These are phyloP conservation scores for Hippopotamus amphibius DNA, from an alignment of 2,113 vertebrate species.

Conservation along the genomic window DNA sequence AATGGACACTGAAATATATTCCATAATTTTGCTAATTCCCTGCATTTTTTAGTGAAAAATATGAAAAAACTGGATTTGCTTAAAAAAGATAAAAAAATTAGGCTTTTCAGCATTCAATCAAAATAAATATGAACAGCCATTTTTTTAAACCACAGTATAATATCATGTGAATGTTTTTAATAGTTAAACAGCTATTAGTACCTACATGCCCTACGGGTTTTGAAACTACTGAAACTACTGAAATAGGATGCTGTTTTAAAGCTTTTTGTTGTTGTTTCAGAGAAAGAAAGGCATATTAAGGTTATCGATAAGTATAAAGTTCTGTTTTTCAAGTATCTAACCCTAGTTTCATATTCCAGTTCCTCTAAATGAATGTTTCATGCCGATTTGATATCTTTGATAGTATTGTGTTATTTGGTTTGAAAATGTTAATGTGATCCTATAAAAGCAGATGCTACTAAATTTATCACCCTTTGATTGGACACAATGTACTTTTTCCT, in stretches of 20 bases:
- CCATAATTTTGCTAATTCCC: not conserved
- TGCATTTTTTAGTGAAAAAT: not conserved
- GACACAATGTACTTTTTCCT: not conserved
- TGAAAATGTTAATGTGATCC: not conserved
- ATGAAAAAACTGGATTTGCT: not conserved
- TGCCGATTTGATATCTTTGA: not conserved
- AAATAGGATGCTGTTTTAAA: not conserved
- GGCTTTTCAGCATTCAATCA: not conserved
- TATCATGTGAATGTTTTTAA: not conserved
- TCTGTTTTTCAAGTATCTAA: not conserved
- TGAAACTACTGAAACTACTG: not conserved
- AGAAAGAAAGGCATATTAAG: not conserved
- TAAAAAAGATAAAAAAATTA: conserved; percentile 18
- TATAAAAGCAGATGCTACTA: not conserved
- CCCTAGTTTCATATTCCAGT: not conserved
- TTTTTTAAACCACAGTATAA: not conserved
- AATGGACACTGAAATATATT: not conserved
- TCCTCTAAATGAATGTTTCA: not conserved
- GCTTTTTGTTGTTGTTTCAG: not conserved
- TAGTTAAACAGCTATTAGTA: not conserved
- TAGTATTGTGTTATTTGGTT: not conserved
- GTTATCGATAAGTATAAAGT: not conserved
- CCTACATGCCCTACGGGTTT: not conserved
- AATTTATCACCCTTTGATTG: not conserved
- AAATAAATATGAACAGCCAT: not conserved